Conservation (phyloP, 1,140 invertebrate species). For the Tetragonula clypearis region DNA sequence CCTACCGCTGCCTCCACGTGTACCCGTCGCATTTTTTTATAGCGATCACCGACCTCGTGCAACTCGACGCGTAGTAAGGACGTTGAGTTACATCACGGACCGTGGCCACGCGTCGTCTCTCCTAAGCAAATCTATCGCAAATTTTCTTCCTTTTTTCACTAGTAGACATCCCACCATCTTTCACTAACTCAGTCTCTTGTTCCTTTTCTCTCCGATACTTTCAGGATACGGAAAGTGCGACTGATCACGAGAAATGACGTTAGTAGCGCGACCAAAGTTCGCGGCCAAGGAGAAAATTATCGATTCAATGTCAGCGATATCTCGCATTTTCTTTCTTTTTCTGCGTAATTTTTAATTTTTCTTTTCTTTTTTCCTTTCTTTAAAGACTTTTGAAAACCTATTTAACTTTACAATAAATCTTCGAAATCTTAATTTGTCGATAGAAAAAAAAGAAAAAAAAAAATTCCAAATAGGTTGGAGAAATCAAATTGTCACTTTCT, state of each 20-base stretch:
- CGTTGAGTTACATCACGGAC: slow-evolving; percentile 79
- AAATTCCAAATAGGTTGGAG: background rate
- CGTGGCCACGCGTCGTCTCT: slow-evolving; percentile 21
- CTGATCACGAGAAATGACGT: slow-evolving; percentile 41
- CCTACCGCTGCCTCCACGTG: slow-evolving; percentile 78
- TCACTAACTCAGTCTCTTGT: background rate
- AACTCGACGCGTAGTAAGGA: slow-evolving; percentile 80
- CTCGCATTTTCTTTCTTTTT: background rate
- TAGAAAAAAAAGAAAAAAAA: background rate
- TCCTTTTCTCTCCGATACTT: background rate
- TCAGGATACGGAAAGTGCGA: slow-evolving; percentile 11
- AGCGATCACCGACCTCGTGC: slow-evolving; percentile 82
- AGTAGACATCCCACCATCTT: no score
- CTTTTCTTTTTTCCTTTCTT: no score
- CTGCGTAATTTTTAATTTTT: background rate
- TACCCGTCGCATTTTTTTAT: slow-evolving; percentile 79
- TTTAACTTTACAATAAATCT: background rate
- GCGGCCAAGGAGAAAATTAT: slow-evolving; percentile 29
- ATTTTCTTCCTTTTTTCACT: background rate
- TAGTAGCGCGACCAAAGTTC: slow-evolving; percentile 17
- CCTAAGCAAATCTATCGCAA: slow-evolving; percentile 37
- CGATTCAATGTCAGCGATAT: background rate
- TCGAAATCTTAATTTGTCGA: background rate
- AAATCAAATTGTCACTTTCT: background rate
- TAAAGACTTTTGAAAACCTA: background rate